phyloP scores from a whole-genome alignment of 2,888 invertebrate genomes.

The Ceramica pisi region DNA sequence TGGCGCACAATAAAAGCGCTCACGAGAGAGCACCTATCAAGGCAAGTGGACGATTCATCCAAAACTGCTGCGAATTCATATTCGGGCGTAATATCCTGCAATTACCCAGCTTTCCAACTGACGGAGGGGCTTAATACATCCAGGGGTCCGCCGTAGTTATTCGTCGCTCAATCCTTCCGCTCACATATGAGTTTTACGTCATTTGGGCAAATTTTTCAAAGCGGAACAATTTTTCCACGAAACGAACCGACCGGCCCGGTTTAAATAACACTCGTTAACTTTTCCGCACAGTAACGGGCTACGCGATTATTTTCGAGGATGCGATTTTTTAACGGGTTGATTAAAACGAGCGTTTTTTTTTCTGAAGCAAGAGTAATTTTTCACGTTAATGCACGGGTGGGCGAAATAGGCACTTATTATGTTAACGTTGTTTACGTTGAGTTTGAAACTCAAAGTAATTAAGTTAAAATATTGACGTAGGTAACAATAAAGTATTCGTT shows the following conservation, averaged over 20 bases:
- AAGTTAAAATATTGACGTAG: slow-evolving; percentile 60
- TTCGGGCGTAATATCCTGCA: slow-evolving; percentile 70
- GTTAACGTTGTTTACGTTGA: slow-evolving; percentile 65
- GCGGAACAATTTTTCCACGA: slow-evolving; percentile 82
- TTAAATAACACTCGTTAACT: slow-evolving; percentile 90
- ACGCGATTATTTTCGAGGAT: slow-evolving; percentile 84
- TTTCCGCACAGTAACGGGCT: slow-evolving; percentile 81
- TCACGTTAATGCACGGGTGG: slow-evolving; percentile 74
- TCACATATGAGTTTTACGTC: slow-evolving; percentile 87
- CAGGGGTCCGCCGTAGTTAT: slow-evolving; percentile 74
- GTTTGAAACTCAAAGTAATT: slow-evolving; percentile 61
- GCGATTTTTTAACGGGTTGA: slow-evolving; percentile 85
- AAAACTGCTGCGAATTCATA: slow-evolving; percentile 64
- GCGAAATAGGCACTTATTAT: slow-evolving; percentile 71
- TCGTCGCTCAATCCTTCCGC: slow-evolving; percentile 72
- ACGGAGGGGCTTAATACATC: slow-evolving; percentile 74
- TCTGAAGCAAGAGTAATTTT: slow-evolving; percentile 75
- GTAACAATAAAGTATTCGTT: slow-evolving; percentile 50
- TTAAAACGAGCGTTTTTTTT: slow-evolving; percentile 75
- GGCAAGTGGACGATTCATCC: slow-evolving; percentile 50
- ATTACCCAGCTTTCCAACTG: slow-evolving; percentile 76
- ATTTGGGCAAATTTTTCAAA: slow-evolving; percentile 87
- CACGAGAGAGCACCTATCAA: slow-evolving; percentile 37
- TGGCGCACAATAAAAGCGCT: slow-evolving; percentile 57
- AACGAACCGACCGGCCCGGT: slow-evolving; percentile 74